These are phyloP conservation scores for Ctenopoma kingsleyae DNA, from an alignment of 2,797 vertebrate species.

Conservation along the genomic window DNA sequence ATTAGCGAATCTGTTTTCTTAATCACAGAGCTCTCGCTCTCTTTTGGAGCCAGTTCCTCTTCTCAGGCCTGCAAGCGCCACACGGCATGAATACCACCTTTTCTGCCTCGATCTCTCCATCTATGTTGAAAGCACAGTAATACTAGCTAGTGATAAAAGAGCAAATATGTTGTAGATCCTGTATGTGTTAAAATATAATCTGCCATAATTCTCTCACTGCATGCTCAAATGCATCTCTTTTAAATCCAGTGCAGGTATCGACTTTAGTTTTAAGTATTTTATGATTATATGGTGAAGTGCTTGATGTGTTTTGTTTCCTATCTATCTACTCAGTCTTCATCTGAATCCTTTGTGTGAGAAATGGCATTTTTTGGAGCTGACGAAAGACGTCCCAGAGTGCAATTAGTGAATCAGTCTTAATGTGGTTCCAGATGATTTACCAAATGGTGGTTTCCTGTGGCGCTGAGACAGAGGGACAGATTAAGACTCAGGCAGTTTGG, in stretches of 20 bases:
- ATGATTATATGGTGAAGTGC: slow-evolving; percentile 57
- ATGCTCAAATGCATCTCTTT: slow-evolving; percentile 55
- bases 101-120: slow-evolving; percentile 20
- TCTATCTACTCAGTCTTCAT: slow-evolving; percentile 40
- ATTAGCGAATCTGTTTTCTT: slow-evolving; percentile 97
- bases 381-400: slow-evolving; percentile 79
- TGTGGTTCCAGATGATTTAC: slow-evolving; percentile 87
- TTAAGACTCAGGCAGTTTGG: slow-evolving; percentile 81
- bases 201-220: slow-evolving; percentile 53
- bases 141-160: slow-evolving; percentile 78
- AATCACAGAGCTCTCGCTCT: slow-evolving; percentile 89
- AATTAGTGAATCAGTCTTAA: slow-evolving; percentile 84
- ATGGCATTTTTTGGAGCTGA: slow-evolving; percentile 81
- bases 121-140: slow-evolving; percentile 69
- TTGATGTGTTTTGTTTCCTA: slow-evolving; percentile 58
- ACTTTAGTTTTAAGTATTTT: slow-evolving; percentile 41
- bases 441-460: slow-evolving; percentile 86
- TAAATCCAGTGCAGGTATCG: slow-evolving; percentile 66
- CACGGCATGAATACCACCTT: slow-evolving; percentile 56
- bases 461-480: slow-evolving; percentile 81
- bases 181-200: slow-evolving; percentile 58
- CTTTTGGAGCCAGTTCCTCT: slow-evolving; percentile 66
- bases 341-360: slow-evolving; percentile 71
- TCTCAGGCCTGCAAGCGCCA: slow-evolving; percentile 52
- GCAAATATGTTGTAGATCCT: slow-evolving; percentile 51